Conservation (phyloP, 2,113 vertebrate species). For the Mixornis gularis region DNA sequence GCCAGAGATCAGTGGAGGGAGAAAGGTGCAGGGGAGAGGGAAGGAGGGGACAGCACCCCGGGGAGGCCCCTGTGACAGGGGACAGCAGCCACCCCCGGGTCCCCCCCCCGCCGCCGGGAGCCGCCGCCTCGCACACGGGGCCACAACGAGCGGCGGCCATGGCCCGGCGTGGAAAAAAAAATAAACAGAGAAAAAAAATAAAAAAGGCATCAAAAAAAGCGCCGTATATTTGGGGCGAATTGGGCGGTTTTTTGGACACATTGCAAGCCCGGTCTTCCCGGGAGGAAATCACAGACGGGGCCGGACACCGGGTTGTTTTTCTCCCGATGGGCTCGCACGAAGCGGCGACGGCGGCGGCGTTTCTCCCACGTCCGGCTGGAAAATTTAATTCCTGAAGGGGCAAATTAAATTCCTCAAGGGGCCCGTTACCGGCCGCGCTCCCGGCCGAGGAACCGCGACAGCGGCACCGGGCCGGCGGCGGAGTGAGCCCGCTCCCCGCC, state of each 20-base stretch:
- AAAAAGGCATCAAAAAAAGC: background rate
- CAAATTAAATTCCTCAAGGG: background rate
- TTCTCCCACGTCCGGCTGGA: background rate
- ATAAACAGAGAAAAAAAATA: background rate
- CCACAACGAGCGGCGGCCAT: background rate
- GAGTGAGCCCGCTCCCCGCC: background rate
- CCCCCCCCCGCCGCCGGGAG: background rate
- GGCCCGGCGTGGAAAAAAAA: background rate
- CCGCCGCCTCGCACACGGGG: background rate
- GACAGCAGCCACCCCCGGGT: background rate
- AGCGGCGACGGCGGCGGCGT: background rate
- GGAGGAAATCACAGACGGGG: conserved; percentile 31
- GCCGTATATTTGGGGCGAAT: background rate
- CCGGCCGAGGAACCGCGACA: background rate
- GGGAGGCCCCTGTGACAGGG: background rate
- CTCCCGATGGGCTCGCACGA: background rate
- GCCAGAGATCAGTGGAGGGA: background rate
- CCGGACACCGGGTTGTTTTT: conserved; percentile 20
- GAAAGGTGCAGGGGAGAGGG: background rate
- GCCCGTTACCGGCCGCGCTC: background rate
- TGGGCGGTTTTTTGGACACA: background rate
- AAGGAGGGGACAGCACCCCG: background rate
- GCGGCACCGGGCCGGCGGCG: background rate
- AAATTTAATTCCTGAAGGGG: background rate
- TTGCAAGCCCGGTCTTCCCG: background rate